Evolutionary conservation across 2,888 invertebrate genomes (phyloP).

Genomic region (Choreutis nemorana): DNA sequence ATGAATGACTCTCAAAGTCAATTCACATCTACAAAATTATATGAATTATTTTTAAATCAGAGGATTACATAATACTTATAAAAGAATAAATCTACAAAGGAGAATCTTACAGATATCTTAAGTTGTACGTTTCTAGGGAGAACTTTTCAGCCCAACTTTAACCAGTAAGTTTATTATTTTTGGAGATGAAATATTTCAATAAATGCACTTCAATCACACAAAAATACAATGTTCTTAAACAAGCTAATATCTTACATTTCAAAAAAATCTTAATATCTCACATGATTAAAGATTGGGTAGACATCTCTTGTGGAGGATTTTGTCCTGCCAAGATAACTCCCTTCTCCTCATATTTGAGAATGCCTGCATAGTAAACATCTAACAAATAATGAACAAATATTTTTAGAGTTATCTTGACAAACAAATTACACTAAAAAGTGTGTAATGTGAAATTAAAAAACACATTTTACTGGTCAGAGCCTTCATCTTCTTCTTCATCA

Average conservation of each 20-base stretch:
- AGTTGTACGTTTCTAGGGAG: constrained; percentile 61
- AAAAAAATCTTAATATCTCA: constrained; percentile 23
- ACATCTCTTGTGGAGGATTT: constrained; percentile 43
- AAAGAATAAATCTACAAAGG: constrained; percentile 56
- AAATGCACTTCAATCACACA: constrained; percentile 42
- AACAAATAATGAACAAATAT: constrained; percentile 24
- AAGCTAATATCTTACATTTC: constrained; percentile 26
- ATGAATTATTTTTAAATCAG: constrained; percentile 33
- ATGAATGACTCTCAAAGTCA: constrained; percentile 47
- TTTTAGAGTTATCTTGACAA: constrained; percentile 48
- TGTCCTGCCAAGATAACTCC: constrained; percentile 52
- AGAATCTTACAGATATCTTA: constrained; percentile 56
- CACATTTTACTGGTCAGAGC: constrained; percentile 58
- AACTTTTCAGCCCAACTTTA: constrained; percentile 50
- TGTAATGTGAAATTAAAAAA: constrained; percentile 29
- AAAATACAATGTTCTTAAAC: constrained; percentile 15
- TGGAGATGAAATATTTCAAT: constrained; percentile 24
- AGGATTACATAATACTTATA: constrained; percentile 62
- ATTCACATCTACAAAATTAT: constrained; percentile 11
- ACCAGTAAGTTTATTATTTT: constrained; percentile 31
- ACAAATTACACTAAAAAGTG: constrained; percentile 57
- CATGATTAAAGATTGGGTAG: constrained; percentile 47
- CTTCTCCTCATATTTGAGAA: constrained; percentile 15
- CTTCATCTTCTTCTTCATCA: constrained; percentile 55
- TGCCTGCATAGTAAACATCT: constrained; percentile 19